Evolutionary conservation across 2,797 vertebrate species (phyloP), one percentile per base, ranked within the genome.

Genomic region (Phylloscopus collybita): DNA sequence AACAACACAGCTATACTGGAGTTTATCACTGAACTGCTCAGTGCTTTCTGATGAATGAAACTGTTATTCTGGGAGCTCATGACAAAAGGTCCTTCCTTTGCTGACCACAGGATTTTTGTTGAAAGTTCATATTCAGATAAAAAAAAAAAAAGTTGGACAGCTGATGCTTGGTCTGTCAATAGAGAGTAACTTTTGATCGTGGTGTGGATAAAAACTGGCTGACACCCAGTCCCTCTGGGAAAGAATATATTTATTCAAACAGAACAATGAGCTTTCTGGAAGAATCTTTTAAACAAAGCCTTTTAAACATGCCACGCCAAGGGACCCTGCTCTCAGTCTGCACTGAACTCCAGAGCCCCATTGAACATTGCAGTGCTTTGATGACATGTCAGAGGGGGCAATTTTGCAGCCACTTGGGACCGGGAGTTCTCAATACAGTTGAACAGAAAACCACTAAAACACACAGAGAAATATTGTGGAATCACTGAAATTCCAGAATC

Each of bases 181-280:
- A 42, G 81, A 81, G 86, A 96, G 91, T 74, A 80, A 94, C 84
- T 89, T 94, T 74, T 93, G 95, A 91, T 92, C 36, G 19, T 29
- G 59, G 26, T 62, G 59, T 84, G 70, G 87, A 60, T 94, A 88
- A 88, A 82, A 60, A 66, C 59, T 92, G 80, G 70, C 75, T 79
- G 91, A 89, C 85, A 93, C 82, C 54, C 79, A 79, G 51, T 66
- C 47, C 79, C 66, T 91, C 73, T 93, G 89, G 75, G 85, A 88
- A 92, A 84, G 17, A 61, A 80, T 61, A 40, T 26, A 34, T 90
- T 86, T 90, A 75, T 88, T 94, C 91, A 93, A 92, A 81, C 15
- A 79, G 70, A 90, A 64, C 30, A 56, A 54, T 56, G 56, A 56
- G 38, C 60, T 81, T 91, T 95, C 87, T 79, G 40, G 84, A 87